phyloP scores from a whole-genome alignment of 2,888 invertebrate species.

The Agrotis puta region DNA sequence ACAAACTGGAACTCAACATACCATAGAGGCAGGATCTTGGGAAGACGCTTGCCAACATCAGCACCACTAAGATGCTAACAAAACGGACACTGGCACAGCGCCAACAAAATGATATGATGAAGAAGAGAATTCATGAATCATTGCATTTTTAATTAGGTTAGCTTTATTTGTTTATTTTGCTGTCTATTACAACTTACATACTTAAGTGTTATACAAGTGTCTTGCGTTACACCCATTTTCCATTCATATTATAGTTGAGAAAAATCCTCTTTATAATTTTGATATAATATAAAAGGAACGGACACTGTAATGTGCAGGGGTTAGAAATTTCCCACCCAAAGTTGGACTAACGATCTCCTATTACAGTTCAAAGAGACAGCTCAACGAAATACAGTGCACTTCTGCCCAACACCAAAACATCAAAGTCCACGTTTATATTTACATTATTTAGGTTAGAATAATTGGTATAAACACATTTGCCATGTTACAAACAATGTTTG shows the following conservation, averaged over 20 bases:
- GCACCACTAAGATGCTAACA: slow-evolving; percentile 45
- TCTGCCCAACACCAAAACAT: slow-evolving; percentile 8
- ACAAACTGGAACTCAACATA: slow-evolving; percentile 22
- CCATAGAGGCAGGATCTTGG: slow-evolving; percentile 36
- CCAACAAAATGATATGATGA: slow-evolving; percentile 44
- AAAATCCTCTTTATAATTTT: background rate
- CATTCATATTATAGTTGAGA: no score
- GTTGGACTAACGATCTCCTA: no score
- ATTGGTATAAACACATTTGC: slow-evolving; percentile 39
- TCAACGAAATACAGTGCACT: slow-evolving; percentile 15
- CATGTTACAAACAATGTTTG: slow-evolving; percentile 36
- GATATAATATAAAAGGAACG: background rate
- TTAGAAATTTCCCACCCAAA: background rate
- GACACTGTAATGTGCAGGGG: background rate
- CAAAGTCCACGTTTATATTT: slow-evolving; percentile 32
- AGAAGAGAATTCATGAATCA: slow-evolving; percentile 47
- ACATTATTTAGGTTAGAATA: slow-evolving; percentile 44
- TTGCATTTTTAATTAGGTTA: slow-evolving; percentile 53
- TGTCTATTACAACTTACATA: slow-evolving; percentile 8
- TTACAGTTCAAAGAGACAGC: background rate
- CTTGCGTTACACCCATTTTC: background rate
- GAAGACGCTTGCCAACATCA: slow-evolving; percentile 51
- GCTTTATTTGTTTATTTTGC: slow-evolving; percentile 37
- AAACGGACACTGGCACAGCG: slow-evolving; percentile 49
- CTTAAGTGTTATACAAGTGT: no score